Conservation (phyloP, 2,888 invertebrate species). For the Taenaris catops region DNA sequence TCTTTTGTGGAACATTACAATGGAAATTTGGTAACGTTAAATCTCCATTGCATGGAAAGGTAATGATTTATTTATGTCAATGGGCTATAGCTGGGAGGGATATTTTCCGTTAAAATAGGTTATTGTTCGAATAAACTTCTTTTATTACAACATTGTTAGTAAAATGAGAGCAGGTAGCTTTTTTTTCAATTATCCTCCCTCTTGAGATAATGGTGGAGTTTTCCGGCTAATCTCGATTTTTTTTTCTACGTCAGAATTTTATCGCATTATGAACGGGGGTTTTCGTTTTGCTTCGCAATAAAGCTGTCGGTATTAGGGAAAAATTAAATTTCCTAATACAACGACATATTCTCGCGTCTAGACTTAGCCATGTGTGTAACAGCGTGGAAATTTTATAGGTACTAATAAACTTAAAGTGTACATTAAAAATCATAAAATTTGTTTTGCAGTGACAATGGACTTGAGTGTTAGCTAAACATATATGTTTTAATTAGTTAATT, state of each 20-base stretch:
- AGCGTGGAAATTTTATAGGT: constrained; percentile 63
- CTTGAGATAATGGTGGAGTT: constrained; percentile 52
- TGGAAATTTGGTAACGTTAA: constrained; percentile 58
- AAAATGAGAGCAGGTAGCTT: constrained; percentile 57
- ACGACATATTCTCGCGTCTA: constrained; percentile 60
- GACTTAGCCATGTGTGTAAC: constrained; percentile 69
- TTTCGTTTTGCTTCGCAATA: constrained; percentile 20
- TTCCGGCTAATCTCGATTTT: constrained; percentile 48
- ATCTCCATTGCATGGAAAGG: constrained; percentile 43
- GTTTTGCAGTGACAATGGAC: too few relatives aligned
- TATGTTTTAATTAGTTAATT: too few relatives aligned
- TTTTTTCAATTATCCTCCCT: constrained; percentile 56
- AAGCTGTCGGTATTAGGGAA: constrained; percentile 29
- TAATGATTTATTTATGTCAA: constrained; percentile 80
- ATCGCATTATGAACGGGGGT: constrained; percentile 12
- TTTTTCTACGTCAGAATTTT: constrained; percentile 25
- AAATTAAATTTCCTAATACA: constrained; percentile 42
- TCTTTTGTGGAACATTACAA: constrained; percentile 74
- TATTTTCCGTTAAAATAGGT: constrained; percentile 67
- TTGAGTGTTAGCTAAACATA: too few relatives aligned
- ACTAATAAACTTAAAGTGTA: constrained; percentile 73
- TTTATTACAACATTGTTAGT: constrained; percentile 76
- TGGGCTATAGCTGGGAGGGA: constrained; percentile 56
- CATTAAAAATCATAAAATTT: constrained; percentile 67
- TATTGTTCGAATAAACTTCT: constrained; percentile 73